phyloP scores from a whole-genome alignment of 2,113 vertebrate species.

The Podiceps cristatus region DNA sequence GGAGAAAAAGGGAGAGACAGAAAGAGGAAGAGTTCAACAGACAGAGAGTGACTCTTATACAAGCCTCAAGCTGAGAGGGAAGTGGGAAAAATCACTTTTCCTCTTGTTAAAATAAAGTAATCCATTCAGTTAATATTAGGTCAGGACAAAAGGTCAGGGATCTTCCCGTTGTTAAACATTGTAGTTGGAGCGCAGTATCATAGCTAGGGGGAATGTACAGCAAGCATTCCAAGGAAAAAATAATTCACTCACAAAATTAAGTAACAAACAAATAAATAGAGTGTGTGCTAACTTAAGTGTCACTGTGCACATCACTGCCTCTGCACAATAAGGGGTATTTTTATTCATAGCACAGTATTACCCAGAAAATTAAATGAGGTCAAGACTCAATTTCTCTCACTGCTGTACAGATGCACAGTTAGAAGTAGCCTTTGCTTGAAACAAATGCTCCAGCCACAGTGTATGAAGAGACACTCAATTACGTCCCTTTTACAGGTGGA shows the following conservation, averaged over 20 bases:
- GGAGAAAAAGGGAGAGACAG: not conserved
- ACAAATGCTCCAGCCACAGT: not conserved
- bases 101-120: constrained; percentile 43
- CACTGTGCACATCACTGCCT: not conserved
- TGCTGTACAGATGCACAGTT: not conserved
- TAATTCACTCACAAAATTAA: not conserved
- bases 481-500: not conserved
- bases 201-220: not conserved
- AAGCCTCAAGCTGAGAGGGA: not conserved
- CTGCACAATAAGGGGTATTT: not conserved
- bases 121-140: not conserved
- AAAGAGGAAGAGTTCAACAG: not conserved
- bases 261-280: not conserved
- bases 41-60: not conserved
- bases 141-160: constrained; percentile 54
- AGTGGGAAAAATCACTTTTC: constrained; percentile 54
- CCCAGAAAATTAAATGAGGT: not conserved
- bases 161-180: constrained; percentile 26
- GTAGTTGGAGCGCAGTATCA: not conserved
- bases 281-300: not conserved
- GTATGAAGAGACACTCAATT: not conserved
- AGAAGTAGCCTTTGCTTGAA: not conserved
- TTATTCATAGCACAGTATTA: not conserved
- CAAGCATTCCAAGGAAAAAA: constrained; percentile 10
- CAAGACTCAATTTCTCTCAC: not conserved